phyloP scores from a whole-genome alignment of 2,113 vertebrate genomes.

The Octodon degus region DNA sequence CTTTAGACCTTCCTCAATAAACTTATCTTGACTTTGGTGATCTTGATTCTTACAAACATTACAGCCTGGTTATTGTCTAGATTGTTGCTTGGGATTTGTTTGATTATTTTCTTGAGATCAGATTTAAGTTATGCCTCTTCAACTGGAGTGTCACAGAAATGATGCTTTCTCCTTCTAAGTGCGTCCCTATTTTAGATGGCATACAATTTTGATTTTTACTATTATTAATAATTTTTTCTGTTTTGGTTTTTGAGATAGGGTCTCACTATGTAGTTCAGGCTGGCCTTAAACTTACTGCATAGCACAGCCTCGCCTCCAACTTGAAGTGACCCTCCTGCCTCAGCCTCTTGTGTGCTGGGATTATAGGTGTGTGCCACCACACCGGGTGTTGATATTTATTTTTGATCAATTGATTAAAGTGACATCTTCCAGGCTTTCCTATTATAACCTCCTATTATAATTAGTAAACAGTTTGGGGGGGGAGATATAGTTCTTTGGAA shows the following conservation, averaged over 20 bases:
- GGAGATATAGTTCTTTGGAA: slow-evolving; percentile 25
- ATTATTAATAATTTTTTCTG: neutral
- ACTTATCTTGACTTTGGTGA: slow-evolving; percentile 32
- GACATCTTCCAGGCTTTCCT: slow-evolving; percentile 15
- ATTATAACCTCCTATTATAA: slow-evolving; percentile 26
- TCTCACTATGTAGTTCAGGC: neutral
- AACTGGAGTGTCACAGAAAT: slow-evolving; percentile 40
- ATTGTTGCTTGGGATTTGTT: slow-evolving; percentile 30
- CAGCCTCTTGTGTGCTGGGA: neutral
- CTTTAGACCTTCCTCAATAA: slow-evolving; percentile 49
- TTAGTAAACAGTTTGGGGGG: slow-evolving; percentile 57
- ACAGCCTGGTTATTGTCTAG: slow-evolving; percentile 24
- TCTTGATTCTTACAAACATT: slow-evolving; percentile 65
- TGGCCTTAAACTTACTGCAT: neutral
- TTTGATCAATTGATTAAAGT: slow-evolving; percentile 54
- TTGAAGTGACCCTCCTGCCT: neutral
- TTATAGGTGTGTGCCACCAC: neutral
- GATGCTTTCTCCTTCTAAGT: slow-evolving; percentile 45
- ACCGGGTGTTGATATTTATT: slow-evolving; percentile 17
- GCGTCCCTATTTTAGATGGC: neutral
- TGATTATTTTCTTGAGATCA: slow-evolving; percentile 48
- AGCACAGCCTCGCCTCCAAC: neutral
- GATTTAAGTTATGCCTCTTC: slow-evolving; percentile 38
- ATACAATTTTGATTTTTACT: slow-evolving; percentile 53
- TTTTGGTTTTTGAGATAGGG: neutral